Evolutionary conservation across 35 echinoderm and acorn worm species (phyloP).

Genomic region (Patiria miniata): DNA sequence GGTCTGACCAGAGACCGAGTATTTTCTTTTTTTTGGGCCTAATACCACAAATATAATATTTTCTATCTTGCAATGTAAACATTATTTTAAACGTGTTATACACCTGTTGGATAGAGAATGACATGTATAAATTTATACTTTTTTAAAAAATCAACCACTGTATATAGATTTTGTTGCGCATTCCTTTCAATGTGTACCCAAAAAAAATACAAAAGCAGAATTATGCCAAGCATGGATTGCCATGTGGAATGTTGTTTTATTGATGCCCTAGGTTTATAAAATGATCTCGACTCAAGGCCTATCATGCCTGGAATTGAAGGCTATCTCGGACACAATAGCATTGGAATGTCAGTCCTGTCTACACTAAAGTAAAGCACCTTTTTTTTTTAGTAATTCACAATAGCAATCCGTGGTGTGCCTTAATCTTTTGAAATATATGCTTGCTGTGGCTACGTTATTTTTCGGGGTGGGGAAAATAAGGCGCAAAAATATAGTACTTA

Average conservation of each 20-base stretch:
- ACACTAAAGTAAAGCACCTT: neutral
- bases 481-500: slow-evolving; percentile 34
- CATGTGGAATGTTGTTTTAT: slow-evolving; percentile 1
- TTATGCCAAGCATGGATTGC: neutral
- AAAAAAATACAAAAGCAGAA: too few species aligned
- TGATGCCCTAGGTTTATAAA: neutral
- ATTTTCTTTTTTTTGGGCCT: too few species aligned
- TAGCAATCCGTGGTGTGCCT: neutral
- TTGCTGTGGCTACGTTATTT: neutral
- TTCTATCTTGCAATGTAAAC: too few species aligned
- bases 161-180: too few species aligned
- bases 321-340: slow-evolving; percentile 4
- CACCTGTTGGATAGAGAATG: too few species aligned
- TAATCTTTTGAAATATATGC: neutral
- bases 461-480: neutral
- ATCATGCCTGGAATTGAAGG: neutral
- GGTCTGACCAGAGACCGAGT: too few species aligned
- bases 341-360: slow-evolving; percentile 9
- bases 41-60: too few species aligned
- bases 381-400: slow-evolving; percentile 9
- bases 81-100: too few species aligned
- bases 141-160: too few species aligned
- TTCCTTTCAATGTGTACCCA: too few species aligned
- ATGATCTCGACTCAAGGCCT: neutral
- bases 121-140: too few species aligned